Evolutionary conservation across 92 coral and sea anemone species (phyloP).

Genomic region (Micromussa lordhowensis): DNA sequence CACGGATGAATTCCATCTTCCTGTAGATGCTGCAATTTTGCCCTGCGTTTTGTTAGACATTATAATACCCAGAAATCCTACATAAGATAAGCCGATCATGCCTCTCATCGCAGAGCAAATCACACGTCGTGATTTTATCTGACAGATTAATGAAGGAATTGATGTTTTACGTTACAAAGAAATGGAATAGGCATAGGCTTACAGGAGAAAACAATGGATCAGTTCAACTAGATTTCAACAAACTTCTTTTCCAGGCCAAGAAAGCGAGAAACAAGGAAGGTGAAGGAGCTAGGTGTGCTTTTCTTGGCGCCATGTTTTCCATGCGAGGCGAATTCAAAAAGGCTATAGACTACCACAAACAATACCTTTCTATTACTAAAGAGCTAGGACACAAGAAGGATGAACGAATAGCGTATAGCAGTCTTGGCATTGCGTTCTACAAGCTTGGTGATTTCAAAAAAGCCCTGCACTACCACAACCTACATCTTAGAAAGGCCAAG

Average conservation of each 20-base stretch:
- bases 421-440: background rate
- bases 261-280: background rate
- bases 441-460: background rate
- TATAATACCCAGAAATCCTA: background rate
- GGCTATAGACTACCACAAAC: background rate
- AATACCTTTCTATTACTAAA: background rate
- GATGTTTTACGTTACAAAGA: background rate
- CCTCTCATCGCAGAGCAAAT: background rate
- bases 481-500: background rate
- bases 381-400: background rate
- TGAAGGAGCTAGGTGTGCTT: background rate
- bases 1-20: no score
- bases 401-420: background rate
- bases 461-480: background rate
- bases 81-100: background rate
- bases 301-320: background rate
- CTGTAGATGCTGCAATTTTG: no score
- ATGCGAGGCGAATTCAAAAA: background rate
- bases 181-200: background rate
- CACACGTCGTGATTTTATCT: background rate
- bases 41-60: no score
- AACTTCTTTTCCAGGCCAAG: background rate
- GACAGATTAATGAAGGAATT: background rate
- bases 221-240: background rate
- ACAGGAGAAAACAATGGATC: background rate